These are phyloP conservation scores for Cirrhinus molitorella DNA, from an alignment of 2,797 vertebrate genomes.

Conservation along the genomic window DNA sequence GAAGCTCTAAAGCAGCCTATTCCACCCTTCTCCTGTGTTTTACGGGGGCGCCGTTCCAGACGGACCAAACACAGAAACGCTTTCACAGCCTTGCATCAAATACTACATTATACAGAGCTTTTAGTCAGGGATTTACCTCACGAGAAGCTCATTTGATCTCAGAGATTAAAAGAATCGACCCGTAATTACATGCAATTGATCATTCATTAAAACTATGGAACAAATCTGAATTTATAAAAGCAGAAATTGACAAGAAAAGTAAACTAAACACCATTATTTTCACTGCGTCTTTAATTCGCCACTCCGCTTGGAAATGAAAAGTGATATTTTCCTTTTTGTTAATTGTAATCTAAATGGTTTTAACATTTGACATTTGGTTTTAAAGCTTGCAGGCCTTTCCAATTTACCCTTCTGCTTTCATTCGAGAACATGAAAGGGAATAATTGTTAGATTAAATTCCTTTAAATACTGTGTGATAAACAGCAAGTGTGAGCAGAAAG, in stretches of 20 bases:
- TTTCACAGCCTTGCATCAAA: constrained; percentile 40
- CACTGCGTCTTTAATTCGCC: not conserved
- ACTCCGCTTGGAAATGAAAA: not conserved
- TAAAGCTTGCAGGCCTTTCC: not conserved
- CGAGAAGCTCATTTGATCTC: constrained; percentile 2
- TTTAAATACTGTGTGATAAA: too few relatives aligned
- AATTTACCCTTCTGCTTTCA: not conserved
- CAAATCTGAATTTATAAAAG: not conserved
- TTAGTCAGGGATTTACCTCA: constrained; percentile 21
- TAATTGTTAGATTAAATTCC: not conserved
- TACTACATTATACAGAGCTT: not conserved
- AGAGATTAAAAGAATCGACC: not conserved
- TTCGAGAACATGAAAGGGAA: not conserved
- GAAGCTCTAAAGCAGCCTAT: constrained; percentile 51
- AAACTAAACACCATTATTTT: not conserved
- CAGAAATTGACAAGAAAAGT: not conserved
- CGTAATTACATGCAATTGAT: not conserved
- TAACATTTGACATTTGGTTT: not conserved
- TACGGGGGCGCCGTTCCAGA: not conserved
- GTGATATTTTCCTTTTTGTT: too few relatives aligned
- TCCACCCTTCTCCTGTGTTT: constrained; percentile 36
- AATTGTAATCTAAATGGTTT: not conserved
- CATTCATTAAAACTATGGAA: not conserved
- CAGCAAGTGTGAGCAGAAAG: not conserved
- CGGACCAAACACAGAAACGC: not conserved